phyloP scores from a whole-genome alignment of 2,113 vertebrate genomes.

The Jaculus jaculus region DNA sequence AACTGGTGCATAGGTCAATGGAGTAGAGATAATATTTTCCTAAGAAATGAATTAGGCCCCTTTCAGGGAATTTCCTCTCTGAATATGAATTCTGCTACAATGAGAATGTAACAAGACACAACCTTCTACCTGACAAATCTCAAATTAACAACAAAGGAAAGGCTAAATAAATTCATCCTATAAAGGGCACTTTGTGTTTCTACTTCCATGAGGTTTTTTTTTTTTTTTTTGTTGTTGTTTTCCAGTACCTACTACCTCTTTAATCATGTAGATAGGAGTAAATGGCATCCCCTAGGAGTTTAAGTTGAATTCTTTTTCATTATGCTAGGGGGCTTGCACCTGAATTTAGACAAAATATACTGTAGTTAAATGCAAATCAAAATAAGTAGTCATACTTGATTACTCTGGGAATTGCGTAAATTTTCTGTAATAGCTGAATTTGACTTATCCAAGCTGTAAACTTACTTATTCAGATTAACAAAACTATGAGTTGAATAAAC shows the following conservation, averaged over 20 bases:
- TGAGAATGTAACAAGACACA: not conserved
- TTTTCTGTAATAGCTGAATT: constrained; percentile 59
- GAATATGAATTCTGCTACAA: not conserved
- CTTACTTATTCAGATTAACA: constrained; percentile 40
- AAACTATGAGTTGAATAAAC: constrained; percentile 51
- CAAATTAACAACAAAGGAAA: not conserved
- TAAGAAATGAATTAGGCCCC: not conserved
- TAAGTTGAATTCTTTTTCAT: constrained; percentile 23
- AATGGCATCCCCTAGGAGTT: not conserved
- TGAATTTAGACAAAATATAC: constrained; percentile 43
- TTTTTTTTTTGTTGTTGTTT: too few relatives aligned
- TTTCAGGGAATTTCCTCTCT: not conserved
- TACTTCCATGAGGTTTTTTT: not conserved
- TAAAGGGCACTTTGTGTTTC: not conserved
- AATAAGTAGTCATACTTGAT: constrained; percentile 55
- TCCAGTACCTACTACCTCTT: constrained; percentile 18
- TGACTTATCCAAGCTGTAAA: constrained; percentile 47
- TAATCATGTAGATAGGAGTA: constrained; percentile 37
- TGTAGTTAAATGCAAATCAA: constrained; percentile 42
- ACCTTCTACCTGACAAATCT: not conserved
- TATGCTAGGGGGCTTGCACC: constrained; percentile 7
- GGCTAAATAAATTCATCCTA: not conserved
- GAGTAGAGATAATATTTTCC: not conserved
- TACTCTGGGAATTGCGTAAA: constrained; percentile 52
- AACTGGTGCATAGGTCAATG: not conserved